These are phyloP conservation scores for Pocota personata DNA, from an alignment of 2,888 invertebrate species.

Conservation along the genomic window DNA sequence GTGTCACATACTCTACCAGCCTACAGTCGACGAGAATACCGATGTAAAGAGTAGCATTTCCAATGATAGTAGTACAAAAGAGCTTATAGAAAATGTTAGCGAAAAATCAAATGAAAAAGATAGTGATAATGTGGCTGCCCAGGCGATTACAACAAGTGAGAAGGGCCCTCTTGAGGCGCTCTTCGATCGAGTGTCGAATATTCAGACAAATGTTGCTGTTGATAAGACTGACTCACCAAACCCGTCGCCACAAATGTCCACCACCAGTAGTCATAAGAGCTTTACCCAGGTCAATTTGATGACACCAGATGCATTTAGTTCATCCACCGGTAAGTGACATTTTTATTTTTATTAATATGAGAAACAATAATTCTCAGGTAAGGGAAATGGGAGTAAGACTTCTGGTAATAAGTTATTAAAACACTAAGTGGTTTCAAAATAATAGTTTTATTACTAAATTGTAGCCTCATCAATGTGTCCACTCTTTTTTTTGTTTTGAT, in stretches of 20 bases:
- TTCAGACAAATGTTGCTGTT: slow-evolving; percentile 75
- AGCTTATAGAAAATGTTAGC: slow-evolving; percentile 60
- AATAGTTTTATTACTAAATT: too few species aligned
- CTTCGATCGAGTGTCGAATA: slow-evolving; percentile 74
- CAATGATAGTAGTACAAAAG: slow-evolving; percentile 68
- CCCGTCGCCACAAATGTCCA: slow-evolving; percentile 77
- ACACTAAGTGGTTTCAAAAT: too few species aligned
- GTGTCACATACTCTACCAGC: slow-evolving; percentile 88
- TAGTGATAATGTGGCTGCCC: slow-evolving; percentile 42
- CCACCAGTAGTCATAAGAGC: slow-evolving; percentile 70
- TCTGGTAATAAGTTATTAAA: too few species aligned
- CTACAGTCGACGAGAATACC: slow-evolving; percentile 80
- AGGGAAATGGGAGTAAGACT: too few species aligned
- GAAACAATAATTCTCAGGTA: too few species aligned
- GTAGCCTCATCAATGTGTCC: too few species aligned
- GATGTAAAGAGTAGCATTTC: slow-evolving; percentile 78
- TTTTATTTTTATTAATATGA: too few species aligned
- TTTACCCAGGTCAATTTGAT: slow-evolving; percentile 87
- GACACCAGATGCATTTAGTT: slow-evolving; percentile 94
- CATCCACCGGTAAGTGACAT: slow-evolving; percentile 82
- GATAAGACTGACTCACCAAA: slow-evolving; percentile 77
- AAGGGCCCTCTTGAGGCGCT: slow-evolving; percentile 77
- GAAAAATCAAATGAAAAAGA: slow-evolving; percentile 74
- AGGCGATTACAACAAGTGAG: slow-evolving; percentile 72
- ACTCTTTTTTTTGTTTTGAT: too few species aligned